These are phyloP conservation scores for Caretta caretta DNA, from an alignment of 2,113 vertebrate genomes.

Conservation along the genomic window DNA sequence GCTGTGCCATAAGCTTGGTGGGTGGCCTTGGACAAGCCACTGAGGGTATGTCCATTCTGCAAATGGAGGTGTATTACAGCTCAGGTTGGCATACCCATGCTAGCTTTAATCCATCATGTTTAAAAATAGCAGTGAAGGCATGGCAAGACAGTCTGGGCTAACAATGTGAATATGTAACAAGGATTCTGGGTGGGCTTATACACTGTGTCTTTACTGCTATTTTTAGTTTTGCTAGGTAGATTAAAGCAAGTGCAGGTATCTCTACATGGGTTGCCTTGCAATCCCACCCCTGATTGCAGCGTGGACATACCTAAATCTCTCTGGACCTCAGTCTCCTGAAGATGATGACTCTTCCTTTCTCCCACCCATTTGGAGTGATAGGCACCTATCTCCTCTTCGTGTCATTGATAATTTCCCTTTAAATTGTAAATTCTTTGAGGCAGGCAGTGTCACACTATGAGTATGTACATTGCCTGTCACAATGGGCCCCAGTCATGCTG, in stretches of 20 bases:
- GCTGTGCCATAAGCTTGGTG: too few relatives aligned
- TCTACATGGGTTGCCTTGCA: background rate
- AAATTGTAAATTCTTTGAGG: background rate
- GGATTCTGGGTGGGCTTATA: background rate
- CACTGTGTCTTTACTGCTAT: background rate
- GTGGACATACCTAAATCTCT: background rate
- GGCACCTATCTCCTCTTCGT: background rate
- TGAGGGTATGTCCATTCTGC: background rate
- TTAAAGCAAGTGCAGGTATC: background rate
- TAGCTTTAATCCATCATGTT: background rate
- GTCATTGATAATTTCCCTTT: background rate
- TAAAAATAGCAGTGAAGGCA: background rate
- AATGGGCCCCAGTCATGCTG: too few relatives aligned
- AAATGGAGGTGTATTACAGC: background rate
- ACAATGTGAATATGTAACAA: background rate
- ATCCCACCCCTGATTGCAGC: background rate
- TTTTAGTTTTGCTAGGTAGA: background rate
- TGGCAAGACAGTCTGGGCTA: background rate
- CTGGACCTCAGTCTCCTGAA: background rate
- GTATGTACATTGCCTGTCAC: too few relatives aligned
- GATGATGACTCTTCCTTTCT: background rate
- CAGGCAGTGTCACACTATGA: background rate
- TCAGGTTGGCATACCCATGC: background rate
- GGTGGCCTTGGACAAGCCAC: background rate
- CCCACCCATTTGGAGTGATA: background rate